A percentile compares a stretch with the other conserved stretches of the same genome.
These are phyloP conservation scores for Callocephalon fimbriatum DNA, from an alignment of 2,113 vertebrate genomes.

Conservation along the genomic window DNA sequence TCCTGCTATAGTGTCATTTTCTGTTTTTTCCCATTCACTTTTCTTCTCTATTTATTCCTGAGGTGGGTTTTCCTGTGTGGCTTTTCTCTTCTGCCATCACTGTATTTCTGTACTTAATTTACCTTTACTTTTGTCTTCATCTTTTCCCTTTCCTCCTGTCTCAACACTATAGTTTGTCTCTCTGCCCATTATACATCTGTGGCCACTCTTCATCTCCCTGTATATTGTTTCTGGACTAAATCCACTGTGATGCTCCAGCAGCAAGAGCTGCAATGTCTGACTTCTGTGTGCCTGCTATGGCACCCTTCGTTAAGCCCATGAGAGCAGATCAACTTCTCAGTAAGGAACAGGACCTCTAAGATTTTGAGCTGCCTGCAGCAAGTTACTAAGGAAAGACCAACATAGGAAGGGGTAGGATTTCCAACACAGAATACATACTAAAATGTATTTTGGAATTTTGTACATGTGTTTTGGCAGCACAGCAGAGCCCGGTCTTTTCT, in stretches of 20 bases:
- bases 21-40: background rate
- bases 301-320: accelerated
- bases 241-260: background rate
- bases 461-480: background rate
- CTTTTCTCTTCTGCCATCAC: background rate
- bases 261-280: background rate
- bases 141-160: background rate
- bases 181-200: background rate
- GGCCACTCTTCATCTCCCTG: background rate
- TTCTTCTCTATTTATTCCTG: background rate
- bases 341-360: background rate
- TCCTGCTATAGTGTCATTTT: background rate
- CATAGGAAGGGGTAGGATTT: background rate
- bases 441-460: background rate
- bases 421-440: background rate
- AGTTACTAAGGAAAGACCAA: background rate
- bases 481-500: background rate
- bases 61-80: background rate
- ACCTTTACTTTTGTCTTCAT: background rate
- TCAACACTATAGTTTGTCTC: background rate
- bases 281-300: accelerated
- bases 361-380: background rate
- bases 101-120: background rate
- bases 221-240: background rate
- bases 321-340: accelerated